These are phyloP conservation scores for Aphelenchoides fujianensis DNA, from an alignment of 1,140 invertebrate species.

Conservation along the genomic window DNA sequence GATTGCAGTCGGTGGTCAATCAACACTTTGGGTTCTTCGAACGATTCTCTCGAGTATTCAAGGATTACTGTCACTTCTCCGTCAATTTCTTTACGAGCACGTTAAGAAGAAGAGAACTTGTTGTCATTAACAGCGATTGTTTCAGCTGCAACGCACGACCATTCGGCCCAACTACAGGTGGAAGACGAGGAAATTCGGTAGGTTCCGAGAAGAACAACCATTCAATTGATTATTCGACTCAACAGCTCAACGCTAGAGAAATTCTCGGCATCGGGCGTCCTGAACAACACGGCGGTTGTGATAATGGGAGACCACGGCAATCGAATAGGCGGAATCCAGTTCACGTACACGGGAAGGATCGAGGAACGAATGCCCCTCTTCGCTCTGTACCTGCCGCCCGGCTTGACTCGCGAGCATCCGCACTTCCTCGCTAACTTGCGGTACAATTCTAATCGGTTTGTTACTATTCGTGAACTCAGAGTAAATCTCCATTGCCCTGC, in stretches of 20 bases:
- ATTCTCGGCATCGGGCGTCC: conserved; percentile 29
- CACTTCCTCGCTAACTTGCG: conserved; percentile 31
- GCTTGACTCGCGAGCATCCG: conserved; percentile 38
- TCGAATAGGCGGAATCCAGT: conserved; percentile 45
- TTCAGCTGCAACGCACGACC: conserved; percentile 50
- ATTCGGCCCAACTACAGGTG: conserved; percentile 35
- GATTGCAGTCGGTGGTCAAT: conserved; percentile 20
- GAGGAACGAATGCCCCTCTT: conserved; percentile 60
- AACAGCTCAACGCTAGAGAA: conserved; percentile 27
- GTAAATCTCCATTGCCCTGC: conserved; percentile 22
- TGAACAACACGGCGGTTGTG: conserved; percentile 64
- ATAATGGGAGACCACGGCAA: conserved; percentile 65
- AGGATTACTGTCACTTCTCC: conserved; percentile 53
- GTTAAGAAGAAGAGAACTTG: no score
- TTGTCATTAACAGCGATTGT: no score
- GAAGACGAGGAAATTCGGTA: conserved; percentile 34
- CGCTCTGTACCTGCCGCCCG: conserved; percentile 45
- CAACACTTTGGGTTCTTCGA: conserved; percentile 47
- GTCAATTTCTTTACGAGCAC: no score
- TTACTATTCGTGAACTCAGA: no score
- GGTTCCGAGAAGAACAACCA: conserved; percentile 12
- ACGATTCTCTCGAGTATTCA: conserved; percentile 38
- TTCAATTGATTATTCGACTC: conserved; percentile 15
- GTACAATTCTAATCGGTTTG: conserved; percentile 32
- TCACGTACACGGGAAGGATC: conserved; percentile 51